phyloP scores from a whole-genome alignment of 1,140 invertebrate species.

The Aphis craccivora region DNA sequence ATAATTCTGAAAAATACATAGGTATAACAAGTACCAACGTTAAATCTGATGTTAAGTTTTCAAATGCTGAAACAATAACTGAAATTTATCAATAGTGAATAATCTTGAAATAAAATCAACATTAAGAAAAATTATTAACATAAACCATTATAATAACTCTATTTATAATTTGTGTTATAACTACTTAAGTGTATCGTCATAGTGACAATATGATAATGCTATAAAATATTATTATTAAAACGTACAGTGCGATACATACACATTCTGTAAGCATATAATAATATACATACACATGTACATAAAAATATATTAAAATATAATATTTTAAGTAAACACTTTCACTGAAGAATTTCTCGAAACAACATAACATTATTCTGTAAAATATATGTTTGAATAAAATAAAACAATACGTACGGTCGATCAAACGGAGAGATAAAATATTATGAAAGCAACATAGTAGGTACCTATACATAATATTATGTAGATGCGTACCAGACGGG shows the following conservation, averaged over 20 bases:
- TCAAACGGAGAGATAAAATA: not conserved
- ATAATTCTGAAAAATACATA: not conserved
- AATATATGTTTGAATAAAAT: not conserved
- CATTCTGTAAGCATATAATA: not conserved
- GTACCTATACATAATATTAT: too few species aligned
- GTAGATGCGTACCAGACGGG: too few species aligned
- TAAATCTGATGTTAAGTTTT: not conserved
- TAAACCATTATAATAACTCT: too few species aligned
- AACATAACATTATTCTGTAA: not conserved
- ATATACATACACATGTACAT: not conserved
- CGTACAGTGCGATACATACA: not conserved
- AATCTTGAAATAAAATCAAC: not conserved
- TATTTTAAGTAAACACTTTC: conserved; percentile 15
- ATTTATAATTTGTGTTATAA: too few species aligned
- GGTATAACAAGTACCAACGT: not conserved
- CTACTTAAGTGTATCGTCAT: not conserved
- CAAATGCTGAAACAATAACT: not conserved
- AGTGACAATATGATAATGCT: not conserved
- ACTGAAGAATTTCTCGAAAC: not conserved
- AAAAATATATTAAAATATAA: conserved; percentile 1
- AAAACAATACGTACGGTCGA: not conserved
- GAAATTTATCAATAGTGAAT: not conserved
- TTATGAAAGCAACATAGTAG: not conserved
- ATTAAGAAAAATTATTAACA: not conserved
- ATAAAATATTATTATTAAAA: not conserved